A percentile compares a stretch with the other conserved stretches of the same genome.
Evolutionary conservation across 2,113 vertebrate genomes (phyloP).

Genomic region (Polyodon spathula): DNA sequence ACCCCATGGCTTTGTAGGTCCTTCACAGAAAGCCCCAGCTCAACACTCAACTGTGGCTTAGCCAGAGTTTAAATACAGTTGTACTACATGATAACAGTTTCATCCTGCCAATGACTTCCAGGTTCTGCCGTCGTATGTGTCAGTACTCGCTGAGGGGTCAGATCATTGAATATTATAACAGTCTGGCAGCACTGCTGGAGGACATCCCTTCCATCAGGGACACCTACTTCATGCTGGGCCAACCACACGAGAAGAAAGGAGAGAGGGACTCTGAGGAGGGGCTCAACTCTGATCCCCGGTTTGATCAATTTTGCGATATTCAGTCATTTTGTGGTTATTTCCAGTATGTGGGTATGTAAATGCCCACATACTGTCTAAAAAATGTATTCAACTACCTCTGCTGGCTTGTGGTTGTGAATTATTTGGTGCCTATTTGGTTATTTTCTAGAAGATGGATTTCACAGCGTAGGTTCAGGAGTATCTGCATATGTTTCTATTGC

Average conservation of each 20-base stretch:
- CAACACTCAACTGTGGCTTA: too few species aligned
- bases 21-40: too few species aligned
- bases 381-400: too few species aligned
- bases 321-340: background rate
- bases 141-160: constrained; percentile 46
- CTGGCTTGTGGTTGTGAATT: too few species aligned
- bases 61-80: too few species aligned
- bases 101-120: constrained; percentile 24
- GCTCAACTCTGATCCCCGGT: constrained; percentile 42
- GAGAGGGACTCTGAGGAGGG: constrained; percentile 29
- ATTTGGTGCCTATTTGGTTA: too few species aligned
- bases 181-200: constrained; percentile 44
- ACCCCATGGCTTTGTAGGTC: too few species aligned
- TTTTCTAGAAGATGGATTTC: too few species aligned
- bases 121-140: constrained; percentile 39
- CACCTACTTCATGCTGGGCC: constrained; percentile 48
- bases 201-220: constrained; percentile 45
- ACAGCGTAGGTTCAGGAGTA: too few species aligned
- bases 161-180: constrained; percentile 45
- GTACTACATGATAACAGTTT: too few species aligned
- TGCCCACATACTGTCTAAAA: too few species aligned
- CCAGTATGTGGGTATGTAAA: too few species aligned
- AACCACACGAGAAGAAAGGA: constrained; percentile 28
- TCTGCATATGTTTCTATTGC: background rate
- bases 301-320: background rate